phyloP scores from a whole-genome alignment of 2,888 invertebrate species.

The Autographa gamma region DNA sequence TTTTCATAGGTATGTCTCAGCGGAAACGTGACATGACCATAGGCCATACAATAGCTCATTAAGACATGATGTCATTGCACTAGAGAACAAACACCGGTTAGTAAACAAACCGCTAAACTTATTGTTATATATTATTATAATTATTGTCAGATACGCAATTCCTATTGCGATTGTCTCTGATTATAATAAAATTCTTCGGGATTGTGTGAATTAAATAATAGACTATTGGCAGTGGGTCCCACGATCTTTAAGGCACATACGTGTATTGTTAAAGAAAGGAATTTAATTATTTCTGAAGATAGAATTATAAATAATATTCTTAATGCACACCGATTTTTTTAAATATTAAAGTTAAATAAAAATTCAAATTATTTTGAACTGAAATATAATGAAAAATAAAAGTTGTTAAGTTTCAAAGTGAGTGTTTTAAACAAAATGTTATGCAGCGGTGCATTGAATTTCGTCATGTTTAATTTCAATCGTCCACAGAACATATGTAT shows the following conservation, averaged over 20 bases:
- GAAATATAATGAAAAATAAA: neutral
- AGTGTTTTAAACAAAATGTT: neutral
- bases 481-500: neutral
- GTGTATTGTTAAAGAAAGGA: no score
- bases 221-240: neutral
- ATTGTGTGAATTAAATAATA: neutral
- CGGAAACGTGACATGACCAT: constrained; percentile 19
- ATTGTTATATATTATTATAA: neutral
- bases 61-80: constrained; percentile 33
- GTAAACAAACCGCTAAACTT: constrained; percentile 29
- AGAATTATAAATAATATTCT: no score
- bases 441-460: neutral
- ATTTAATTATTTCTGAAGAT: no score
- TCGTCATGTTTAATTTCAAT: constrained; percentile 7
- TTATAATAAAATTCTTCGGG: neutral
- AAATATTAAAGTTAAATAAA: no score
- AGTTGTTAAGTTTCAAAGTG: neutral
- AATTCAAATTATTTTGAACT: no score
- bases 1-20: constrained; percentile 8
- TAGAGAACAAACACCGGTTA: constrained; percentile 15
- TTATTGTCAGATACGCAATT: neutral
- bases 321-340: no score
- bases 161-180: neutral
- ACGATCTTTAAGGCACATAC: no score
- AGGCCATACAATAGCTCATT: constrained; percentile 16